phyloP scores from a whole-genome alignment of 2,797 vertebrate species.

The Pogoniulus pusillus region DNA sequence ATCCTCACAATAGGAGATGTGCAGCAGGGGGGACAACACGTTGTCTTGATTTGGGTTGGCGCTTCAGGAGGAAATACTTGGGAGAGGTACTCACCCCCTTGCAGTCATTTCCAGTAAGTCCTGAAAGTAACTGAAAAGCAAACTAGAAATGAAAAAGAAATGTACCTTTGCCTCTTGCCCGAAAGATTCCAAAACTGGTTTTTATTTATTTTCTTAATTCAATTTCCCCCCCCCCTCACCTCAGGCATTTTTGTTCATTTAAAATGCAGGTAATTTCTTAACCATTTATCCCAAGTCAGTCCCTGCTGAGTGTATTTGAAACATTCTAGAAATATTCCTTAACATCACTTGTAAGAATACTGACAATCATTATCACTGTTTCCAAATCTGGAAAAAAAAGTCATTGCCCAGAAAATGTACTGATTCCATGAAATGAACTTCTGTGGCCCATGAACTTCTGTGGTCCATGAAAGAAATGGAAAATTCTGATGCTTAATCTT shows the following conservation, averaged over 20 bases:
- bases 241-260: not conserved
- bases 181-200: not conserved
- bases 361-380: not conserved
- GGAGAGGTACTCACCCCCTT: not conserved
- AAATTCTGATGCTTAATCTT: not conserved
- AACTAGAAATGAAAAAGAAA: not conserved
- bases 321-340: not conserved
- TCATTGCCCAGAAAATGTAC: not conserved
- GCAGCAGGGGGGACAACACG: not conserved
- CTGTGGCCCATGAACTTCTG: not conserved
- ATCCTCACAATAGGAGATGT: conserved; percentile 6
- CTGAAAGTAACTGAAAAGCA: not conserved
- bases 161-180: not conserved
- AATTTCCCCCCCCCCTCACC: too few relatives aligned
- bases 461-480: not conserved
- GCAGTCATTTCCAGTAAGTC: not conserved
- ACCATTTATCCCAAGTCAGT: not conserved
- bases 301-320: not conserved
- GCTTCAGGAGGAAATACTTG: conserved; percentile 15
- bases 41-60: conserved; percentile 24
- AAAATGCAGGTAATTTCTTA: not conserved
- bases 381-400: not conserved
- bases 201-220: not conserved
- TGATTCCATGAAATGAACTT: not conserved
- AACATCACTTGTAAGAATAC: not conserved